Conservation (phyloP, 2,113 vertebrate species). For the Herpailurus yagouaroundi region DNA sequence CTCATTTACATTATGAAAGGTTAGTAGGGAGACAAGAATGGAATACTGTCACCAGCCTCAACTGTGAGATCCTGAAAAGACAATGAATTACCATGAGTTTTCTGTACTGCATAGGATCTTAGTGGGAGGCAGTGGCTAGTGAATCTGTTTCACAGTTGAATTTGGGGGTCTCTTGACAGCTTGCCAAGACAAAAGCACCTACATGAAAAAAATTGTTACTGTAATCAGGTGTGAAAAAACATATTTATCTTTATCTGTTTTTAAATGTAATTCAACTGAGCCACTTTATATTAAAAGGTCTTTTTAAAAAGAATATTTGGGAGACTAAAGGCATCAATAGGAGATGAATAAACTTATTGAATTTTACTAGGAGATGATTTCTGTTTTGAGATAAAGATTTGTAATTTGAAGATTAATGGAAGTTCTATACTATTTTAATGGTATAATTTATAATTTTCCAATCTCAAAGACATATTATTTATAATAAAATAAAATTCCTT, state of each 20-base stretch:
- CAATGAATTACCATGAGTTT: not conserved
- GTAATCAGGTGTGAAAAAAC: not conserved
- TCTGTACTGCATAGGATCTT: not conserved
- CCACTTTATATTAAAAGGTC: not conserved
- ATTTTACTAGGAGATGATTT: constrained; percentile 36
- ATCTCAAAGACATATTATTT: constrained; percentile 11
- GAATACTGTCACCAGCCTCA: not conserved
- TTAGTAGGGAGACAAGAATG: not conserved
- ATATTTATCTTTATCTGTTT: not conserved
- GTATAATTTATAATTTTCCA: constrained; percentile 4
- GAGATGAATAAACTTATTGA: not conserved
- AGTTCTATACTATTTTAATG: not conserved
- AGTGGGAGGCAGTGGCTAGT: not conserved
- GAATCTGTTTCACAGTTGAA: constrained; percentile 14
- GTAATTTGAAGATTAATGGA: not conserved
- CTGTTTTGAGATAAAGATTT: constrained; percentile 11
- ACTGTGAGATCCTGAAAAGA: not conserved
- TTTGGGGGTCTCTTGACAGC: not conserved
- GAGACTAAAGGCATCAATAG: not conserved
- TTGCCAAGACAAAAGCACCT: not conserved
- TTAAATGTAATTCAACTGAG: not conserved
- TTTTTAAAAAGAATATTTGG: constrained; percentile 5
- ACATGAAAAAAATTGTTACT: not conserved
- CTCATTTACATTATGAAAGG: not conserved
- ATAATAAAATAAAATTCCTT: constrained; percentile 26